These are phyloP conservation scores for Auanema sp. DNA, from an alignment of 2,888 invertebrate genomes.

Conservation along the genomic window DNA sequence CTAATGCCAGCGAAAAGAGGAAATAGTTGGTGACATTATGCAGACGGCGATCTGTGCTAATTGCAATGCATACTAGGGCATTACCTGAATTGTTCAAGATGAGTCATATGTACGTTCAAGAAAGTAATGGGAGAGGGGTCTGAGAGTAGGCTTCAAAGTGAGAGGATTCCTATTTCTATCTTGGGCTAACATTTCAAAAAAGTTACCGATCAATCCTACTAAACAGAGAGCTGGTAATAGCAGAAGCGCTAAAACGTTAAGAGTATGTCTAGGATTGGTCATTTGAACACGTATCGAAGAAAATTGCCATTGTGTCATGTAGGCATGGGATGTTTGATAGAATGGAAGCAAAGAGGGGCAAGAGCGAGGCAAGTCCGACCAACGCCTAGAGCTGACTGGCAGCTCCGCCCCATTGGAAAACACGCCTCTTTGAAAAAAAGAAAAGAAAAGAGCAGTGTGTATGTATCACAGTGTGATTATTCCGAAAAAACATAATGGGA, in stretches of 20 bases:
- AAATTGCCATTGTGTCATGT: constrained; percentile 23
- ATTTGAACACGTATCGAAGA: constrained; percentile 21
- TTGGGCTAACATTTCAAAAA: constrained; percentile 14
- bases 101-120: no score
- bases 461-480: no score
- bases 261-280: constrained; percentile 18
- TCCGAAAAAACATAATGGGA: no score
- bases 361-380: constrained; percentile 20
- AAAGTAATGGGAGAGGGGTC: no score
- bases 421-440: constrained; percentile 7
- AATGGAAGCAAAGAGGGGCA: constrained; percentile 1
- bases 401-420: constrained; percentile 20
- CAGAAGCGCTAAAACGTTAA: constrained; percentile 50
- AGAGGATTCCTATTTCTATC: no score
- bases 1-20: constrained; percentile 86
- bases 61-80: constrained; percentile 88
- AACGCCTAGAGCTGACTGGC: constrained; percentile 15
- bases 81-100: constrained; percentile 73
- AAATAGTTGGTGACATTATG: constrained; percentile 96
- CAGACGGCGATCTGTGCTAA: constrained; percentile 82
- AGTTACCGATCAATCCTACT: constrained; percentile 52
- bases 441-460: no score
- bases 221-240: constrained; percentile 52
- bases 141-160: no score
- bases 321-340: constrained; percentile 12